phyloP scores from a whole-genome alignment of 2,888 invertebrate species.

The Morinoia aosen region DNA sequence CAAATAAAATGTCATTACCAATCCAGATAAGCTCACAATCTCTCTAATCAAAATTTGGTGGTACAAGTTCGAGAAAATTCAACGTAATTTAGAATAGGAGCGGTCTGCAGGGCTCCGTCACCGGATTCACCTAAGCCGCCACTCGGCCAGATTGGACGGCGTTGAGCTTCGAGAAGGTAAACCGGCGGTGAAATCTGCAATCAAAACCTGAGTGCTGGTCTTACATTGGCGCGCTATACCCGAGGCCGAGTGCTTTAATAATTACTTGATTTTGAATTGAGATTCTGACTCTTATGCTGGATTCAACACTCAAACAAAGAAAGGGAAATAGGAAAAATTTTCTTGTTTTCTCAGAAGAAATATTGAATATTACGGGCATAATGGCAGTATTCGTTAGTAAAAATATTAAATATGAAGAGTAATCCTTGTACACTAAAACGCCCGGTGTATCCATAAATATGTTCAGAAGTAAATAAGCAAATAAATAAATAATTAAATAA shows the following conservation, averaged over 20 bases:
- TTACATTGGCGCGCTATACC: neutral
- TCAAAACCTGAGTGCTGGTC: neutral
- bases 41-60: neutral
- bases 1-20: neutral
- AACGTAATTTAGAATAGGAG: neutral
- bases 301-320: neutral
- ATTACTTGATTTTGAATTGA: neutral
- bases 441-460: no score
- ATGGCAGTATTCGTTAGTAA: no score
- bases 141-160: neutral
- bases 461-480: no score
- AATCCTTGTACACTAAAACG: no score
- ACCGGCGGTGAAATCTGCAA: neutral
- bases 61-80: neutral
- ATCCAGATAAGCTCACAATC: neutral
- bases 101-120: neutral
- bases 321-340: no score
- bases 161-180: neutral
- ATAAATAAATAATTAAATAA: no score
- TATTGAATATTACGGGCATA: no score
- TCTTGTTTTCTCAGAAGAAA: no score
- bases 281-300: neutral
- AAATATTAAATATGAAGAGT: no score
- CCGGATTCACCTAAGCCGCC: neutral
- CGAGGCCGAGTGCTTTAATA: neutral